Evolutionary conservation across 2,888 invertebrate species (phyloP).

Genomic region (Nephrocerus scutellatus): DNA sequence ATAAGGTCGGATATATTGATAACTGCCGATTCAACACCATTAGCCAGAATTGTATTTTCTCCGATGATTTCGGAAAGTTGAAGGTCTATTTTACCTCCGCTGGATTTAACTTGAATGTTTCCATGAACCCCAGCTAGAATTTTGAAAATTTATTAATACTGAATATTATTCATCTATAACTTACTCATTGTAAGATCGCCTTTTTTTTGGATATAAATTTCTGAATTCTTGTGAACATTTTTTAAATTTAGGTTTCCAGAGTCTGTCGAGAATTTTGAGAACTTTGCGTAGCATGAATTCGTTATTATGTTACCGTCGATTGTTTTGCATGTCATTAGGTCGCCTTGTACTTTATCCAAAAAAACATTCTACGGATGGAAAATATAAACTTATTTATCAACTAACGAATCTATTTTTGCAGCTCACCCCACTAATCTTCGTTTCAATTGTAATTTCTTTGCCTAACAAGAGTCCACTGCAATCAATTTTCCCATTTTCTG

Average conservation of each 20-base stretch:
- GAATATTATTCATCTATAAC: too few relatives aligned
- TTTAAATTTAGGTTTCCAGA: conserved; percentile 37
- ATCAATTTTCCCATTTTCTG: conserved; percentile 34
- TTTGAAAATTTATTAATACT: conserved; percentile 1
- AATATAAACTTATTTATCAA: not conserved
- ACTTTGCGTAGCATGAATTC: conserved; percentile 41
- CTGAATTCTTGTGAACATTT: conserved; percentile 41
- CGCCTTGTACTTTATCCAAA: conserved; percentile 41
- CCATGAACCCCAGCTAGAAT: conserved; percentile 42
- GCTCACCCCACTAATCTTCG: conserved; percentile 1
- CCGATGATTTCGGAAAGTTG: conserved; percentile 42
- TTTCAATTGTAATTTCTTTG: conserved; percentile 13
- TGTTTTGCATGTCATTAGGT: conserved; percentile 35
- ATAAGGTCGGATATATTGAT: conserved; percentile 43
- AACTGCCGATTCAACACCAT: conserved; percentile 30
- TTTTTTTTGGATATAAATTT: conserved; percentile 34
- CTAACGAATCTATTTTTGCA: not conserved
- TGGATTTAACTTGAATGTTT: conserved; percentile 35
- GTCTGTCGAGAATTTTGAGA: conserved; percentile 39
- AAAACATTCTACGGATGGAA: conserved; percentile 29
- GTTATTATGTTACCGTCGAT: conserved; percentile 35
- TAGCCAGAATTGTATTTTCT: conserved; percentile 33
- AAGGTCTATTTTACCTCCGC: conserved; percentile 37
- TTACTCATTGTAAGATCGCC: conserved; percentile 42
- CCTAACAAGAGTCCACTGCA: conserved; percentile 38